phyloP scores from a whole-genome alignment of 1,140 invertebrate genomes.

The Trichoplusia ni region DNA sequence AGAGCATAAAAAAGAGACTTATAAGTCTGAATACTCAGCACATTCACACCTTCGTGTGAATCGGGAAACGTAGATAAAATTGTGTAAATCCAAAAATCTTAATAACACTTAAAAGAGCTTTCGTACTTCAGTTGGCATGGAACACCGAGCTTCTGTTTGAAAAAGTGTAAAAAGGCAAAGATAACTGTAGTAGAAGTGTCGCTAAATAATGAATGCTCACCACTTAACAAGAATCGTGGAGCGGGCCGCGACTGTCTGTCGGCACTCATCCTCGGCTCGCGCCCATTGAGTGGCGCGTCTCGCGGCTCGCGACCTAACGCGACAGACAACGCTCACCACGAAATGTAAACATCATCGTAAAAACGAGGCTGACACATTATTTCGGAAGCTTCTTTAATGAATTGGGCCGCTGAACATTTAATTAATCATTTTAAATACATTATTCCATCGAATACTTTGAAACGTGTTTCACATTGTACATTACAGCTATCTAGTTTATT shows the following conservation, averaged over 20 bases:
- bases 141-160: constrained; percentile 2
- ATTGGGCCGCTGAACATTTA: background rate
- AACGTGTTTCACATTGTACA: no score
- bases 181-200: constrained; percentile 17
- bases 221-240: constrained; percentile 25
- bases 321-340: constrained; percentile 12
- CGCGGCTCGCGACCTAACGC: constrained; percentile 13
- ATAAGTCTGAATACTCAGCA: no score
- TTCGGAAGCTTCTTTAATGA: constrained; percentile 8
- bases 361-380: constrained; percentile 27
- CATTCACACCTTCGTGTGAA: no score
- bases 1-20: no score
- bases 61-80: no score
- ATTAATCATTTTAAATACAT: constrained; percentile 8
- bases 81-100: constrained; percentile 3
- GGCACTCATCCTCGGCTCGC: constrained; percentile 22
- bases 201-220: constrained; percentile 28
- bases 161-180: constrained; percentile 7
- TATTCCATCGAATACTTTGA: constrained; percentile 1
- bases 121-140: background rate
- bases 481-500: no score
- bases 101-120: constrained; percentile 9
- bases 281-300: constrained; percentile 27
- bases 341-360: constrained; percentile 33
- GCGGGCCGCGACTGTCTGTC: constrained; percentile 24